Conservation (phyloP, 2,888 invertebrate genomes). For the Gymnocheta viridis region DNA sequence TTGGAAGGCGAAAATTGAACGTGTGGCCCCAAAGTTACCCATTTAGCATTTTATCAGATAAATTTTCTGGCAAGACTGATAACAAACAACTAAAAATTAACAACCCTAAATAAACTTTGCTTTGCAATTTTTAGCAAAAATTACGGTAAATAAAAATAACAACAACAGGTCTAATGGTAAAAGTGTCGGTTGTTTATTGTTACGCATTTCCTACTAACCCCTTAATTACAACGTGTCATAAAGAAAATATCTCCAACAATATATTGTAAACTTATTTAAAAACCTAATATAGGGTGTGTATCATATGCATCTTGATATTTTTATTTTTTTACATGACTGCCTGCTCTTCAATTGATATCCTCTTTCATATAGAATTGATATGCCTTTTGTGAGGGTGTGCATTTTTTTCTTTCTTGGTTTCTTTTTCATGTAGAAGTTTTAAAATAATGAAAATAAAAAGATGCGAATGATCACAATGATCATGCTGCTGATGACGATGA, state of each 20-base stretch:
- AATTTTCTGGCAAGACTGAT: too few relatives aligned
- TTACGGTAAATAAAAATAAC: too few relatives aligned
- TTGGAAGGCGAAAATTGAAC: too few relatives aligned
- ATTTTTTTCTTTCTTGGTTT: not conserved
- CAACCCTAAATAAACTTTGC: too few relatives aligned
- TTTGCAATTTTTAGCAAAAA: too few relatives aligned
- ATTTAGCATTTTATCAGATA: too few relatives aligned
- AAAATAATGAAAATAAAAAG: slow-evolving; percentile 1
- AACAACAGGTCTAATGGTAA: too few relatives aligned
- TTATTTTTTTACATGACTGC: not conserved
- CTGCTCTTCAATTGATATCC: slow-evolving; percentile 45
- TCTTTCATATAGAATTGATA: not conserved
- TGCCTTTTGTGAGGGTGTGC: slow-evolving; percentile 60
- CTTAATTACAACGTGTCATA: too few relatives aligned
- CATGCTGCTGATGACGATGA: slow-evolving; percentile 53
- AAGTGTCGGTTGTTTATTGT: too few relatives aligned
- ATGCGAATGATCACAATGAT: slow-evolving; percentile 35
- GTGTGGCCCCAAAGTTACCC: too few relatives aligned
- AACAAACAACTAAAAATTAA: too few relatives aligned
- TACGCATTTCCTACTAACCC: too few relatives aligned
- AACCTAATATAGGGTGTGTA: slow-evolving; percentile 3
- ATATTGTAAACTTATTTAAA: not conserved
- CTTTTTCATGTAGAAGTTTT: not conserved
- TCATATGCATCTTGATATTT: not conserved
- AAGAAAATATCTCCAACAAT: not conserved